Evolutionary conservation across 2,113 vertebrate species (phyloP).

Genomic region (Bubalus kerabau): DNA sequence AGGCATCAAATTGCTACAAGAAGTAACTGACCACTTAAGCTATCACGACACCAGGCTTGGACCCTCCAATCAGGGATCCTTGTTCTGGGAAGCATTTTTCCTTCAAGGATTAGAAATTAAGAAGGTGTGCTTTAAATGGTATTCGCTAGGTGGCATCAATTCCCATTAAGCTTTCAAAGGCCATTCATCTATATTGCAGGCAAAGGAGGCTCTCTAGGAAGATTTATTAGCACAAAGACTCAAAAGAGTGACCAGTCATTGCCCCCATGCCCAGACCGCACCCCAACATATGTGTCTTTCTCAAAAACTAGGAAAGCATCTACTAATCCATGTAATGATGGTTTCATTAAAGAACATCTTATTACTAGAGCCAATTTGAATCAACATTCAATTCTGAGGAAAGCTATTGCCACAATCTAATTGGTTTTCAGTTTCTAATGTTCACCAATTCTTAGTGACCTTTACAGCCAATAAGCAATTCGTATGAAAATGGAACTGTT

Average conservation of each 20-base stretch:
- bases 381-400: conserved; percentile 36
- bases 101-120: conserved; percentile 63
- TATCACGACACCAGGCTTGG: neutral
- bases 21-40: conserved; percentile 17
- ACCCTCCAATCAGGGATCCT: conserved; percentile 50
- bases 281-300: neutral
- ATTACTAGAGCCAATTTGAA: conserved; percentile 27
- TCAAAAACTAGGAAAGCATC: conserved; percentile 17
- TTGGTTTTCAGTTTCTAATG: conserved; percentile 13
- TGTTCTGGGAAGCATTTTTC: conserved; percentile 55
- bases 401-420: conserved; percentile 46
- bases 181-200: conserved; percentile 49
- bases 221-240: conserved; percentile 45
- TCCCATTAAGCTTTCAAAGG: conserved; percentile 68
- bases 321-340: conserved; percentile 21
- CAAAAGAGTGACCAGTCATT: neutral
- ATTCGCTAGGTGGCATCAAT: conserved; percentile 71
- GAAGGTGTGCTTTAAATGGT: conserved; percentile 70
- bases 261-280: neutral
- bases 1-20: neutral
- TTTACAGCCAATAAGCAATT: conserved; percentile 46
- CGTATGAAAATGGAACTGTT: conserved; percentile 29
- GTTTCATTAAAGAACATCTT: conserved; percentile 33
- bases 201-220: conserved; percentile 28
- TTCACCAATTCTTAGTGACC: conserved; percentile 28